Evolutionary conservation across 2,113 vertebrate genomes (phyloP).

Genomic region (Lepus europaeus): DNA sequence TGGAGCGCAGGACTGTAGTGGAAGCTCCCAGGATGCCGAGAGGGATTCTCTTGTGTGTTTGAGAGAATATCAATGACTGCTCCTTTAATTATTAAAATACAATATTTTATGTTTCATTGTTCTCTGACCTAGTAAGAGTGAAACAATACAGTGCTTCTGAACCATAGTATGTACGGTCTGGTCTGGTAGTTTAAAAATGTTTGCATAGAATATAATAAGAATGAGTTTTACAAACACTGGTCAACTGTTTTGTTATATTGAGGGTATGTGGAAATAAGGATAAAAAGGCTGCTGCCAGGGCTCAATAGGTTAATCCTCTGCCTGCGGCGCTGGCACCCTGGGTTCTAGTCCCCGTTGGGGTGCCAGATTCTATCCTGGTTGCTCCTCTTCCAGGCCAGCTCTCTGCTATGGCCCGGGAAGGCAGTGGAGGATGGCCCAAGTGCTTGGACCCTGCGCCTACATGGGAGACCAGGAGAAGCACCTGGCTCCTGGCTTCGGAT

Average conservation of each 20-base stretch:
- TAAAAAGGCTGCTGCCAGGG: no score
- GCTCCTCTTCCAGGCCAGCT: no score
- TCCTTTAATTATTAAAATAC: background rate
- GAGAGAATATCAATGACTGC: background rate
- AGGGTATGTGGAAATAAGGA: background rate
- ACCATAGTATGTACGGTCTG: background rate
- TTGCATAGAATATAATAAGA: background rate
- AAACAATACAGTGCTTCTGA: background rate
- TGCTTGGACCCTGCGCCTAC: no score
- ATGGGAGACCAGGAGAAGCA: no score
- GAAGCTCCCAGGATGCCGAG: background rate
- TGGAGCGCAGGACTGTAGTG: no score
- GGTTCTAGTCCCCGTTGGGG: no score
- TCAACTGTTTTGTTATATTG: background rate
- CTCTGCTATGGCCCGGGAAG: no score
- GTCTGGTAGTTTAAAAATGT: background rate
- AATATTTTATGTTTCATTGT: background rate
- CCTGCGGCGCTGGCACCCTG: no score
- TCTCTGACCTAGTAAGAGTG: conserved; percentile 29
- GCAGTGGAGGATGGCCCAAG: no score
- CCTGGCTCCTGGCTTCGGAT: no score
- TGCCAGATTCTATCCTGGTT: no score
- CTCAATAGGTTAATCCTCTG: no score
- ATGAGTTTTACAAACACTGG: background rate
- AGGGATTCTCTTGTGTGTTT: background rate